Conservation (phyloP, 2,113 vertebrate genomes). For the Poicephalus meyeri region DNA sequence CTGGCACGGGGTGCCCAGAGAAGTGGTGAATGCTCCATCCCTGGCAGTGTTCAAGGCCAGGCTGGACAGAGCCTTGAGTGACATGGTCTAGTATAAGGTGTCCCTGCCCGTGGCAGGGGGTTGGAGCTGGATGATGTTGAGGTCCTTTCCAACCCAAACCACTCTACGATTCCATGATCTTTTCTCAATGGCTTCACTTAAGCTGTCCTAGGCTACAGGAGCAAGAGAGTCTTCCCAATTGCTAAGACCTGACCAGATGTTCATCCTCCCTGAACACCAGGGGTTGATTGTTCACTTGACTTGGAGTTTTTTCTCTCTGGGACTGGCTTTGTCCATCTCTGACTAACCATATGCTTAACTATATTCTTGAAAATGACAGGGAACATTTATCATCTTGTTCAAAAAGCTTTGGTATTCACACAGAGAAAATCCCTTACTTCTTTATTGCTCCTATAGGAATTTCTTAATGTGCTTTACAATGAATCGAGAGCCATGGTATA, state of each 20-base stretch:
- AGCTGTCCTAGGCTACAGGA: neutral
- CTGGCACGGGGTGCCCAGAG: neutral
- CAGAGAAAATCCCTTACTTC: slow-evolving; percentile 26
- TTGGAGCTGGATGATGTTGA: neutral
- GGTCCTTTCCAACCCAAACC: neutral
- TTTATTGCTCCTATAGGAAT: slow-evolving; percentile 27
- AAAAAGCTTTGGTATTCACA: slow-evolving; percentile 28
- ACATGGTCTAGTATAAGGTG: neutral
- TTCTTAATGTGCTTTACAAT: slow-evolving; percentile 10
- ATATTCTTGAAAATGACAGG: neutral
- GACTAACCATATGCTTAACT: slow-evolving; percentile 28
- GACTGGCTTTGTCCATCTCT: neutral
- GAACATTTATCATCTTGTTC: neutral
- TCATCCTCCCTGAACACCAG: neutral
- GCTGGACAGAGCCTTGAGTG: neutral
- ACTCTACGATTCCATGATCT: neutral
- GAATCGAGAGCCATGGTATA: neutral
- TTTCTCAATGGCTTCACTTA: neutral
- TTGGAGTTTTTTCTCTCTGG: neutral
- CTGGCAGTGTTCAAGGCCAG: neutral
- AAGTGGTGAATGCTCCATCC: neutral
- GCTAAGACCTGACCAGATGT: neutral
- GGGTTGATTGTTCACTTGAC: neutral
- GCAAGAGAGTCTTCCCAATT: neutral
- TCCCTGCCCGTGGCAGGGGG: neutral